Percentiles rank a stretch among this genome's conserved stretches.
Conservation (phyloP, 2,888 invertebrate species). For the Drosophila falleni region DNA sequence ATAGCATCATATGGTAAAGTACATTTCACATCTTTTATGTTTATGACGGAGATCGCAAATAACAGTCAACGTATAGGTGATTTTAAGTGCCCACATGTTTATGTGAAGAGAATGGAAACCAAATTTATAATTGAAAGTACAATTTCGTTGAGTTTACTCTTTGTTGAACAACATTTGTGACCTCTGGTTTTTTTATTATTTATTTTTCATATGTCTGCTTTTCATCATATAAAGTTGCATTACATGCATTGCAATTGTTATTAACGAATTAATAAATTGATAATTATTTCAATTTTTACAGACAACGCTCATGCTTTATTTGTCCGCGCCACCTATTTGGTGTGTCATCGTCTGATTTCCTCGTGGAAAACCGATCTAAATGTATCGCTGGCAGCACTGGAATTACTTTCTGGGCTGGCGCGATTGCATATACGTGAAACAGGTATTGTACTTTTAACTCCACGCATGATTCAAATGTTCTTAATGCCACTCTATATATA, state of each 20-base stretch:
- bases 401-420: conserved; percentile 95
- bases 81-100: too few species aligned
- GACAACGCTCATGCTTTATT: conserved; percentile 95
- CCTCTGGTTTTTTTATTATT: background rate
- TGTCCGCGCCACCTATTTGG: conserved; percentile 96
- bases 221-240: background rate
- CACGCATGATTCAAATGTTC: conserved; percentile 1
- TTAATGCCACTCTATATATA: conserved; percentile 15
- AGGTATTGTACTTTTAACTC: conserved; percentile 87
- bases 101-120: too few species aligned
- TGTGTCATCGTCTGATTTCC: conserved; percentile 97
- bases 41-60: too few species aligned
- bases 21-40: conserved; percentile 8
- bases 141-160: too few species aligned
- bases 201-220: background rate
- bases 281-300: conserved; percentile 80
- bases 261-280: conserved; percentile 1
- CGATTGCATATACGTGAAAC: conserved; percentile 95
- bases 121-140: too few species aligned
- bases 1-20: conserved; percentile 84
- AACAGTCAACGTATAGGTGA: too few species aligned
- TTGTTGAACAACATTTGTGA: too few species aligned
- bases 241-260: background rate
- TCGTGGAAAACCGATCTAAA: conserved; percentile 98
- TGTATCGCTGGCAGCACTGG: conserved; percentile 96